Evolutionary conservation across 2,888 invertebrate genomes (phyloP).

Genomic region (Dicyrtomina minuta): DNA sequence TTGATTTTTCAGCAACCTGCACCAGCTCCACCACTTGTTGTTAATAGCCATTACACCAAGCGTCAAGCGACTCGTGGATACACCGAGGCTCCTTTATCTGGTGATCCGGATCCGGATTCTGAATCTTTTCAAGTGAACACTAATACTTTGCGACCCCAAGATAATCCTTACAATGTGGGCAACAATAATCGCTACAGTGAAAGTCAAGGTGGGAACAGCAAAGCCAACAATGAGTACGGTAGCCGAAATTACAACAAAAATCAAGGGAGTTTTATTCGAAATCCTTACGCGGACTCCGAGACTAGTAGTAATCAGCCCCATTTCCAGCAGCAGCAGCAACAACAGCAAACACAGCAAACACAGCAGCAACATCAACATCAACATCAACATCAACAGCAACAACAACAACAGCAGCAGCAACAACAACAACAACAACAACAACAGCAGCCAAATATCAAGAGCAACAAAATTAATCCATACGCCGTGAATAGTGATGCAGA

Average conservation of each 20-base stretch:
- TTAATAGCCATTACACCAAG: constrained; percentile 28
- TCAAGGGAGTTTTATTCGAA: not conserved
- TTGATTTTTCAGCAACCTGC: no score
- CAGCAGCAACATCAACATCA: not conserved
- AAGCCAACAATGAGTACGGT: not conserved
- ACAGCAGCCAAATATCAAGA: not conserved
- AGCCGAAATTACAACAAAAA: not conserved
- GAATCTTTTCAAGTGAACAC: constrained; percentile 4
- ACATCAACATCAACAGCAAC: not conserved
- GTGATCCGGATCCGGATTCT: constrained; percentile 33
- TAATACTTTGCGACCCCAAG: constrained; percentile 12
- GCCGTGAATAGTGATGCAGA: not conserved
- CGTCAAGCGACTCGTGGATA: constrained; percentile 39
- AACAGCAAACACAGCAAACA: not conserved
- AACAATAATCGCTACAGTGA: constrained; percentile 16
- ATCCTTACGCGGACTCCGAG: not conserved
- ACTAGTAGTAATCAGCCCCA: not conserved
- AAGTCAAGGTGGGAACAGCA: not conserved
- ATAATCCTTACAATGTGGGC: constrained; percentile 32
- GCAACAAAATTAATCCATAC: no score
- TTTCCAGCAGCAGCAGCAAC: not conserved
- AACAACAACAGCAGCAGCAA: not conserved
- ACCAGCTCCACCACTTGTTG: no score
- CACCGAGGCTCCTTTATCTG: constrained; percentile 46
- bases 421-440: constrained; percentile 8